Base-by-base conservation (phyloP, 2,888 invertebrate genomes). In the Tortricodes alternella region DNA sequence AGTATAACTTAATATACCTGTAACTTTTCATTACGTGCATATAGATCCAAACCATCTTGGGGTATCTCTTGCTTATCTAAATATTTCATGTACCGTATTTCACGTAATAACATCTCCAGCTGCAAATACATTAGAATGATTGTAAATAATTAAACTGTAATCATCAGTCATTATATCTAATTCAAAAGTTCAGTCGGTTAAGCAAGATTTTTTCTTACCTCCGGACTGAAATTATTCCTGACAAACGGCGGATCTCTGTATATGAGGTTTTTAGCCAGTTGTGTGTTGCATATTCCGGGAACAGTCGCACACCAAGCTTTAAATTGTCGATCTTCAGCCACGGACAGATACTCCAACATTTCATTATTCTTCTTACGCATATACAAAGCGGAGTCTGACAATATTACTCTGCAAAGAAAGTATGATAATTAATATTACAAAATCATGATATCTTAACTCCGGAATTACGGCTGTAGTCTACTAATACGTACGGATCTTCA, bases 1-100 rank as follows among this genome's bases (percentile, higher is more conserved):
- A n/a, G 11, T 27, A 27, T n/a, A n/a, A 4, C 11, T 29, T 1
- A 15, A 37, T 34, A 35, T 66, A 92, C 93, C 90, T 92, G 93
- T 44, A 97, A 91, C 59, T 93, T 93, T 71, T 96, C 94, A 65
- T 94, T 93, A 53, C 94, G 92, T 0, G 88, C 89, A 70, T 93
- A 96, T 35, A 98, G 87, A 15, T 92, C 92, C 9, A 90, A 65
- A 0, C 95, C 94, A 48, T 93, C 92, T 1, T 87, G 73, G 0
- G 94, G 93, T 56, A 96, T 87, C 18, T 93, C 91, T 57, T 92
- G 93, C 62, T 92, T 92, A 0, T 93, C 92, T 68, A 96, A 86
- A 60, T 94, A 91, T 50, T 93, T 92, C 86, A 97, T 89, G 69
- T 96, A 97, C 55, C 95, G 94, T 24, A 96, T 95, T 88, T 98